Percentiles rank a stretch among this genome's conserved stretches.
phyloP scores from a whole-genome alignment of 64 coral and sea anemone species.

The Platygyra sinensis region DNA sequence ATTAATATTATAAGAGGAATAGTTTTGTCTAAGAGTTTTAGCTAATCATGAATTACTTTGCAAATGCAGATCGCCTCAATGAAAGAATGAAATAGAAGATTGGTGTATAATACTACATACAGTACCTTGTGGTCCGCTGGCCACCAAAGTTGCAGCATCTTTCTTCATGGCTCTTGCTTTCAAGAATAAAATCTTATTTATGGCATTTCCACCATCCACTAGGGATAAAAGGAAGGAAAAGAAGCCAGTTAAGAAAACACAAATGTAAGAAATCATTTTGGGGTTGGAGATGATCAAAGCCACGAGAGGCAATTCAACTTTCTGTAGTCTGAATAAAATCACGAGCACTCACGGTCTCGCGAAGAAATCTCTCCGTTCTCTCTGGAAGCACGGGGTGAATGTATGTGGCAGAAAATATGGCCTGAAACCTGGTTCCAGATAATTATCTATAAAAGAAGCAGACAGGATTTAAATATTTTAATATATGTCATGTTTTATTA shows the following conservation, averaged over 20 bases:
- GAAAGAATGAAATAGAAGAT: neutral
- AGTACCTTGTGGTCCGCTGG: conserved; percentile 93
- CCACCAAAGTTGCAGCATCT: conserved; percentile 85
- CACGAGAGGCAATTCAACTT: too few species aligned
- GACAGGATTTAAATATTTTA: neutral
- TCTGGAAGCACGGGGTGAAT: conserved; percentile 57
- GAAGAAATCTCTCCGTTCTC: conserved; percentile 59
- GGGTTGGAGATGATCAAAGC: too few species aligned
- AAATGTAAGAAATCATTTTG: too few species aligned
- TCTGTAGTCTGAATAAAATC: neutral
- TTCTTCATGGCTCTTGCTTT: conserved; percentile 81
- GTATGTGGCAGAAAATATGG: conserved; percentile 96
- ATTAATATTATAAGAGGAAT: too few species aligned
- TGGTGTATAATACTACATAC: neutral
- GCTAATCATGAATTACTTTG: too few species aligned
- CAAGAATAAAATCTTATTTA: conserved; percentile 83
- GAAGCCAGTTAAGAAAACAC: too few species aligned
- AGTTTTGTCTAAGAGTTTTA: too few species aligned
- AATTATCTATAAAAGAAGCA: conserved; percentile 73
- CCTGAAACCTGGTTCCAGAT: conserved; percentile 98
- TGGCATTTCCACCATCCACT: conserved; percentile 98
- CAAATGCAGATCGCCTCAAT: too few species aligned
- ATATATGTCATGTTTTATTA: too few species aligned
- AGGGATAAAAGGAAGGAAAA: neutral
- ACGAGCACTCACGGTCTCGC: conserved; percentile 22